Percentiles rank a stretch among this genome's conserved stretches.
phyloP scores from a whole-genome alignment of 2,888 invertebrate species.

The Pseudococcus jackbeardsleyi region DNA sequence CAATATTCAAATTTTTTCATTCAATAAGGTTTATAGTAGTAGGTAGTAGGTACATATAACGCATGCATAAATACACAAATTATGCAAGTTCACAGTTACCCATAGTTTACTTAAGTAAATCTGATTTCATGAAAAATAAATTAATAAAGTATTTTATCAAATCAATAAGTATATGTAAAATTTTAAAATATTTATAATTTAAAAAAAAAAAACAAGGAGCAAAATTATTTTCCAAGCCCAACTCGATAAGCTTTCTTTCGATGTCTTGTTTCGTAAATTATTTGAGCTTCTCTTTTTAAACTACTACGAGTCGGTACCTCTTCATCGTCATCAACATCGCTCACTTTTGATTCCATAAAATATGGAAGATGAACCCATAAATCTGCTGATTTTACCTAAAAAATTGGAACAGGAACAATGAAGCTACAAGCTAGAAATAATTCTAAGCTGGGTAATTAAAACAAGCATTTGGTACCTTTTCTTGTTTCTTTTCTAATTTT shows the following conservation, averaged over 20 bases:
- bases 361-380: slow-evolving; percentile 47
- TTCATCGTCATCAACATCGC: slow-evolving; percentile 66
- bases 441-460: background rate
- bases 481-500: background rate
- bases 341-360: slow-evolving; percentile 60
- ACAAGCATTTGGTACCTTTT: background rate
- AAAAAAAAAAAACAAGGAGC: background rate
- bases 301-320: slow-evolving; percentile 85
- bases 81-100: too few relatives aligned
- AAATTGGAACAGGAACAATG: background rate
- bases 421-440: background rate
- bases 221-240: slow-evolving; percentile 34
- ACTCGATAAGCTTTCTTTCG: slow-evolving; percentile 78
- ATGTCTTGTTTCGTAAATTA: slow-evolving; percentile 86
- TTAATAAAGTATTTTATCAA: too few relatives aligned
- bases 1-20: too few relatives aligned
- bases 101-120: too few relatives aligned
- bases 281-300: slow-evolving; percentile 85
- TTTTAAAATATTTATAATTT: too few relatives aligned
- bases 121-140: too few relatives aligned
- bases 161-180: too few relatives aligned
- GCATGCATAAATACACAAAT: too few relatives aligned
- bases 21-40: too few relatives aligned
- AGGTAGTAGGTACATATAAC: too few relatives aligned
- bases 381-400: slow-evolving; percentile 35